Evolutionary conservation across 2,113 vertebrate species (phyloP).

Genomic region (Ceuthmochares aereus): DNA sequence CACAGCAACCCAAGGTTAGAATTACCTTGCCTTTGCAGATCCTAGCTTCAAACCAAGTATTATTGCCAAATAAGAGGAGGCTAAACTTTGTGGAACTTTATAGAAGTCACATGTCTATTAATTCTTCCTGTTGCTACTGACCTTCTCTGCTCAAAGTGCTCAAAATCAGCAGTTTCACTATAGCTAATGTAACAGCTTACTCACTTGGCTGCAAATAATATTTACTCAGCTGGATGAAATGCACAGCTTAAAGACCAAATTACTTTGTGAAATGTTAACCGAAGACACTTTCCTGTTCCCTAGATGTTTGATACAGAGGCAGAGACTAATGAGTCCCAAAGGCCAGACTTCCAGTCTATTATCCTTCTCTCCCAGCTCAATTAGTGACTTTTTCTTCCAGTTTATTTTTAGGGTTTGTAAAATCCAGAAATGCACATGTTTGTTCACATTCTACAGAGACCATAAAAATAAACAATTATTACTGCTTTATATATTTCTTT

Average conservation of each 20-base stretch:
- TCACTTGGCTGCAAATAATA: constrained; percentile 3
- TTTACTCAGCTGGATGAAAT: constrained; percentile 41
- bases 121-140: constrained; percentile 1
- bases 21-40: constrained; percentile 40
- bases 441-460: neutral
- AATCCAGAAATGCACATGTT: neutral
- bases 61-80: constrained; percentile 1
- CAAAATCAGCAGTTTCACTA: neutral
- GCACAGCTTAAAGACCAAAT: constrained; percentile 9
- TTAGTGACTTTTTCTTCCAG: neutral
- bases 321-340: constrained; percentile 48
- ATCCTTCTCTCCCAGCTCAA: neutral
- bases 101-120: neutral
- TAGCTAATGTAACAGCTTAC: neutral
- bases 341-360: neutral
- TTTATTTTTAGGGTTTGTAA: constrained; percentile 23
- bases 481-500: neutral
- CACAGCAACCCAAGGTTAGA: constrained; percentile 56
- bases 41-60: neutral
- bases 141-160: neutral
- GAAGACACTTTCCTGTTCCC: constrained; percentile 16
- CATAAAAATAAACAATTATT: neutral
- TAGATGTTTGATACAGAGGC: neutral
- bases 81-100: constrained; percentile 20
- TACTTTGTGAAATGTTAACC: neutral